Conservation (phyloP, 2,888 invertebrate genomes). For the Mellilla xanthometata region DNA sequence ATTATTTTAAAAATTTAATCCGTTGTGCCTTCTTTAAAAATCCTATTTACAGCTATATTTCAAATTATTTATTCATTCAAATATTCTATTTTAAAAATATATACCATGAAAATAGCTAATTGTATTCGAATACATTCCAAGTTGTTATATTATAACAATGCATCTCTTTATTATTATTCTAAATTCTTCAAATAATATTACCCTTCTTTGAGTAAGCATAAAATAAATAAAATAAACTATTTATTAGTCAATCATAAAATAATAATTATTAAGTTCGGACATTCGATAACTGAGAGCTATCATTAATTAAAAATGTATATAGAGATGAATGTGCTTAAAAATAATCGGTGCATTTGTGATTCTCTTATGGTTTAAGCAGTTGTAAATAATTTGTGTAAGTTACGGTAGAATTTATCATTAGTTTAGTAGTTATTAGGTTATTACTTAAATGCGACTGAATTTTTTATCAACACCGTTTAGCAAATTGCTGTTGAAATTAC, state of each 20-base stretch:
- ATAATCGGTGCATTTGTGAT: slow-evolving; percentile 63
- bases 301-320: slow-evolving; percentile 58
- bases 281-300: slow-evolving; percentile 37
- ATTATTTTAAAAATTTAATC: slow-evolving; percentile 38
- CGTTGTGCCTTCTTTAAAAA: slow-evolving; percentile 61
- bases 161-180: too few relatives aligned
- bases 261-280: not conserved
- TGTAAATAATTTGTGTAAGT: slow-evolving; percentile 78
- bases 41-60: slow-evolving; percentile 28
- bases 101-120: slow-evolving; percentile 4
- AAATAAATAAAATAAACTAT: not conserved
- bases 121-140: slow-evolving; percentile 39
- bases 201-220: too few relatives aligned
- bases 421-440: slow-evolving; percentile 61
- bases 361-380: slow-evolving; percentile 58
- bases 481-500: slow-evolving; percentile 23
- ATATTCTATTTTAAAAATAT: slow-evolving; percentile 12
- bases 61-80: slow-evolving; percentile 22
- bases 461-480: slow-evolving; percentile 34
- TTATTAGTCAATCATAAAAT: not conserved
- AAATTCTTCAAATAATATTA: too few relatives aligned
- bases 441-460: slow-evolving; percentile 65
- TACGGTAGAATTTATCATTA: slow-evolving; percentile 59
- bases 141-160: too few relatives aligned
- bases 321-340: slow-evolving; percentile 65